These are phyloP conservation scores for Ectropis grisescens DNA, from an alignment of 1,140 invertebrate genomes.

Conservation along the genomic window DNA sequence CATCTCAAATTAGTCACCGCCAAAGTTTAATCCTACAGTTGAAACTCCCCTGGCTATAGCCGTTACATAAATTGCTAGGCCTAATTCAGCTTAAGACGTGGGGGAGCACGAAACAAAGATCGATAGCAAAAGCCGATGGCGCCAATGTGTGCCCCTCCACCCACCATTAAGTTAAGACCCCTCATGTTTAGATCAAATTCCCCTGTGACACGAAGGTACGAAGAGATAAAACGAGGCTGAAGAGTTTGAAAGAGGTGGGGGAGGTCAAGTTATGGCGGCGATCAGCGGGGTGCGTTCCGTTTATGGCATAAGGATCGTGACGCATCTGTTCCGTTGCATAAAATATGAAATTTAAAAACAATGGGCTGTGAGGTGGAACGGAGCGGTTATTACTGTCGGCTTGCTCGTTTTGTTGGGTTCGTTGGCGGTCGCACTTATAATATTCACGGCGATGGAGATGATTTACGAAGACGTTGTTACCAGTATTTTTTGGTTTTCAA, in stretches of 20 bases:
- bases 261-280: slow-evolving; percentile 16
- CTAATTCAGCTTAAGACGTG: slow-evolving; percentile 49
- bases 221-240: slow-evolving; percentile 15
- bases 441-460: too few relatives aligned
- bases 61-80: slow-evolving; percentile 43
- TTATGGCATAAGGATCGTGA: slow-evolving; percentile 32
- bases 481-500: too few relatives aligned
- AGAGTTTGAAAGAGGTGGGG: slow-evolving; percentile 12
- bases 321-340: slow-evolving; percentile 40
- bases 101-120: slow-evolving; percentile 62
- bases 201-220: slow-evolving; percentile 6
- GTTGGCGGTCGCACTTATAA: too few relatives aligned
- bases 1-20: slow-evolving; percentile 9
- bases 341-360: slow-evolving; percentile 32
- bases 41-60: slow-evolving; percentile 26
- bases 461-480: too few relatives aligned
- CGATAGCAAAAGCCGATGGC: slow-evolving; percentile 49
- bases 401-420: too few relatives aligned
- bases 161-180: slow-evolving; percentile 31
- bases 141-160: slow-evolving; percentile 33
- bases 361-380: slow-evolving; percentile 7
- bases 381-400: slow-evolving; percentile 1
- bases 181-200: slow-evolving; percentile 28
- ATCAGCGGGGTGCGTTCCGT: slow-evolving; percentile 25
- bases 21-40: slow-evolving; percentile 15